Percentiles rank a stretch among this genome's conserved stretches.
Evolutionary conservation across 2,797 vertebrate genomes (phyloP).

Genomic region (Pseudotriccus pelzelni): DNA sequence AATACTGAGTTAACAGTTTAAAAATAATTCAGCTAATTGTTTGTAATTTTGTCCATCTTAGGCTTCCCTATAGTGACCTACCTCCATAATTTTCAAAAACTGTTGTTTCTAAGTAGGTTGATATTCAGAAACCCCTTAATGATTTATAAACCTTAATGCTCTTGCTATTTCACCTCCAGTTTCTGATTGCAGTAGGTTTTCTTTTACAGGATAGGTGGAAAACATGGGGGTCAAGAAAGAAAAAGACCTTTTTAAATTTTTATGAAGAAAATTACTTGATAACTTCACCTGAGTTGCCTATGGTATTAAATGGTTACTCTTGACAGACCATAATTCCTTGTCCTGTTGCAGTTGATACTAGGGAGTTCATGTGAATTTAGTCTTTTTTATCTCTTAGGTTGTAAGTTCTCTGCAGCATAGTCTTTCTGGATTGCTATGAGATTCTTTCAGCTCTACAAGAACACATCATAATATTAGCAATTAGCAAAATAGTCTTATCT

Average conservation of each 20-base stretch:
- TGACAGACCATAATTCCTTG: background rate
- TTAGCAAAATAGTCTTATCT: background rate
- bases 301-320: background rate
- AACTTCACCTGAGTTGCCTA: background rate
- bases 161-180: background rate
- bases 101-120: background rate
- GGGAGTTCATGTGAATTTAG: background rate
- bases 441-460: background rate
- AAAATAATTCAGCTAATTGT: background rate
- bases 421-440: background rate
- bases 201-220: background rate
- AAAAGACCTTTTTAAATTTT: background rate
- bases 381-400: background rate
- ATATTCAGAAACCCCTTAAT: background rate
- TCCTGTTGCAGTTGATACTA: background rate
- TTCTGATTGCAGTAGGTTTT: background rate
- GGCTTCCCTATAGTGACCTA: background rate
- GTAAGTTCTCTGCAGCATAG: background rate
- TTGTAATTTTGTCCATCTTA: background rate
- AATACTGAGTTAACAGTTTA: background rate
- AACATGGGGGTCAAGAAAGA: background rate
- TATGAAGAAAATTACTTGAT: background rate
- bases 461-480: background rate
- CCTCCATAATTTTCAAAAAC: background rate
- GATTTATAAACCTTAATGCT: background rate